Evolutionary conservation across 2,888 invertebrate species (phyloP).

Genomic region (Himalopsyche kuldschensis): DNA sequence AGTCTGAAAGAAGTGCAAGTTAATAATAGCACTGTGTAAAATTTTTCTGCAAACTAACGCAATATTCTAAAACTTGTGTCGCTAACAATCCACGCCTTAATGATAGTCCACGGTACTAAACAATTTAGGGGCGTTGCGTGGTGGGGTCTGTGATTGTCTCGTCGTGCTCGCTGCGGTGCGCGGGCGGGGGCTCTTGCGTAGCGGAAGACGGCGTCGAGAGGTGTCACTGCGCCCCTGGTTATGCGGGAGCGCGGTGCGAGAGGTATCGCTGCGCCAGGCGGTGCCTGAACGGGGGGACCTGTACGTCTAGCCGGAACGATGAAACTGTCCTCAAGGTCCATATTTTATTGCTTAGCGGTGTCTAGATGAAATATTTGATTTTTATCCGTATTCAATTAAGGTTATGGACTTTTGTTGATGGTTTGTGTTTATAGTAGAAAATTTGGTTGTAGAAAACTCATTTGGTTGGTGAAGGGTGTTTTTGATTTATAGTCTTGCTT

Average conservation of each 20-base stretch:
- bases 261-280: conserved; percentile 69
- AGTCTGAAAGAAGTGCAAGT: too few species aligned
- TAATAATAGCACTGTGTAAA: too few species aligned
- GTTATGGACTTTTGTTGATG: neutral
- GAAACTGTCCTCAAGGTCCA: neutral
- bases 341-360: neutral
- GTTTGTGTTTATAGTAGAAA: too few species aligned
- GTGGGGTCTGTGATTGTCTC: conserved; percentile 20
- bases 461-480: too few species aligned
- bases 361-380: neutral
- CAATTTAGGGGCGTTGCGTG: conserved; percentile 4
- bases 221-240: conserved; percentile 68
- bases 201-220: conserved; percentile 56
- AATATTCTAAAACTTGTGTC: too few species aligned
- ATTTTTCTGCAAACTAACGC: too few species aligned
- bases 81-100: too few species aligned
- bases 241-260: conserved; percentile 68
- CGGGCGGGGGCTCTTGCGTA: conserved; percentile 62
- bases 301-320: conserved; percentile 43
- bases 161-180: conserved; percentile 59
- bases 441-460: too few species aligned
- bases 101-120: too few species aligned
- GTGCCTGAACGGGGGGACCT: conserved; percentile 65
- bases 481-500: too few species aligned
- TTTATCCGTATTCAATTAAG: conserved; percentile 1